Conservation (phyloP, 2,113 vertebrate genomes). For the Clupea harengus region DNA sequence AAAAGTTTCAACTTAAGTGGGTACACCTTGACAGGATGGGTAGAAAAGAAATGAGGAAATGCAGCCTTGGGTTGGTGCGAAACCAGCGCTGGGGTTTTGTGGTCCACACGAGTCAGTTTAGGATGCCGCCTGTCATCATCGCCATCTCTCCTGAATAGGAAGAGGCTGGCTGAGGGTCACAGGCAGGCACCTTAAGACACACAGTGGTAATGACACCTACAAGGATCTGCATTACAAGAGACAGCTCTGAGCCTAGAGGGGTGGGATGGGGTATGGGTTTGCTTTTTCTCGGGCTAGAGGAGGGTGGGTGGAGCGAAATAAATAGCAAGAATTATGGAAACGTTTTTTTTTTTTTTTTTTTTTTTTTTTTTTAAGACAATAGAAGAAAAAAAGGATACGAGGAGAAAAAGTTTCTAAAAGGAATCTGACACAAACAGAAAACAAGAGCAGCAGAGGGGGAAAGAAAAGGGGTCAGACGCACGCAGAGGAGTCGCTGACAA, state of each 20-base stretch:
- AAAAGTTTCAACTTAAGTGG: not conserved
- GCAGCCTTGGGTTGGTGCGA: conserved; percentile 30
- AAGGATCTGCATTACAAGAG: conserved; percentile 64
- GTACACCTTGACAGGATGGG: not conserved
- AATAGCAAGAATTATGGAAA: conserved; percentile 6
- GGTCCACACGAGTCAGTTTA: conserved; percentile 61
- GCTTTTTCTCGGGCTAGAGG: not conserved
- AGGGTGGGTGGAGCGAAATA: conserved; percentile 44
- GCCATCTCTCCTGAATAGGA: conserved; percentile 46
- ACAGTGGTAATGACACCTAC: conserved; percentile 64
- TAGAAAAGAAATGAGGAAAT: conserved; percentile 38
- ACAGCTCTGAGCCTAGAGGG: conserved; percentile 57
- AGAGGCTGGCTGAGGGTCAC: conserved; percentile 58
- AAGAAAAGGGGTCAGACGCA: conserved; percentile 20
- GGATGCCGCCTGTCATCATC: conserved; percentile 55
- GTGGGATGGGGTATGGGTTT: not conserved
- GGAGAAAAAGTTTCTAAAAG: conserved; percentile 10
- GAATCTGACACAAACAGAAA: not conserved
- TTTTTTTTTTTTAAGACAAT: not conserved
- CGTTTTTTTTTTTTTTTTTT: too few relatives aligned
- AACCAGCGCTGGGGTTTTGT: conserved; percentile 33
- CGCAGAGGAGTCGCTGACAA: not conserved
- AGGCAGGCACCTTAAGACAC: conserved; percentile 58
- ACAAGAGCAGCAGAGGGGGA: not conserved
- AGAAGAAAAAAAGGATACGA: conserved; percentile 11